Evolutionary conservation across 37 sponge, comb jelly and placozoan genomes (phyloP).

Genomic region (Spongilla lacustris): DNA sequence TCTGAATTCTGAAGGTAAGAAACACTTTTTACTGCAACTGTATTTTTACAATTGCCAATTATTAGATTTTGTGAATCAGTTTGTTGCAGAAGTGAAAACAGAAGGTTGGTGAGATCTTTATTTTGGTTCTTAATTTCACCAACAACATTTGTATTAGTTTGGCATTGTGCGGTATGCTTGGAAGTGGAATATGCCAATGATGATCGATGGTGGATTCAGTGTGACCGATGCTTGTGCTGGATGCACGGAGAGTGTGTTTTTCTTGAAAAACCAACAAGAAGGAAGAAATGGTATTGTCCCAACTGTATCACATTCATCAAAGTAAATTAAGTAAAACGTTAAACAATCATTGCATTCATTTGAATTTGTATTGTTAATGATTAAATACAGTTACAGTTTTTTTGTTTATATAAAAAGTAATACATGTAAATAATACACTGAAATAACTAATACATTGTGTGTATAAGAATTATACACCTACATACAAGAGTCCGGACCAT

Average conservation of each 20-base stretch:
- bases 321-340: background rate
- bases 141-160: background rate
- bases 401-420: no score
- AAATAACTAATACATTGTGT: no score
- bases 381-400: no score
- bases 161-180: background rate
- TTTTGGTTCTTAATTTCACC: background rate
- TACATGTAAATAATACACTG: no score
- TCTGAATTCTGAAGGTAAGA: constrained; percentile 1
- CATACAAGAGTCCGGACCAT: no score
- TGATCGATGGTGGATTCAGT: background rate
- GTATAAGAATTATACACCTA: no score
- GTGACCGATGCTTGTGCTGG: background rate
- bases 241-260: background rate
- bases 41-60: background rate
- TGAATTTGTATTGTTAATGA: background rate
- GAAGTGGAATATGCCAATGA: background rate
- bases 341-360: background rate
- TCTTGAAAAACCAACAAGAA: background rate
- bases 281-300: background rate
- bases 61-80: background rate
- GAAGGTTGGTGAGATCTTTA: background rate
- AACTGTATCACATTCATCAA: background rate
- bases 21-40: background rate
- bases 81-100: background rate